These are phyloP conservation scores for Ahaetulla prasina DNA, from an alignment of 2,113 vertebrate species.

Conservation along the genomic window DNA sequence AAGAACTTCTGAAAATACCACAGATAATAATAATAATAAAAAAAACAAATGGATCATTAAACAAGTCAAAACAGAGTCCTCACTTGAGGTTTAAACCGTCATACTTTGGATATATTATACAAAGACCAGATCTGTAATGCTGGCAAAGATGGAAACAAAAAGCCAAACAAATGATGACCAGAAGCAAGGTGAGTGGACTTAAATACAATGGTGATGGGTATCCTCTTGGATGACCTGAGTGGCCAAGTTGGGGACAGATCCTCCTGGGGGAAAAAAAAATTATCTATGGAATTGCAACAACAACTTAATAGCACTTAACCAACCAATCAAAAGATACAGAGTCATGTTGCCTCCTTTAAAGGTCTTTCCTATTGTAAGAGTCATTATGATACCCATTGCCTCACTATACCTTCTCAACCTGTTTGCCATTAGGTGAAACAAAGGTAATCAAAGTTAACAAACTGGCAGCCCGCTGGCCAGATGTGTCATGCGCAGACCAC, in stretches of 20 bases:
- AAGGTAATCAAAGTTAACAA: not conserved
- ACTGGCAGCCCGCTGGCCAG: too few relatives aligned
- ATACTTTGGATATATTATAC: not conserved
- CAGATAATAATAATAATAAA: too few relatives aligned
- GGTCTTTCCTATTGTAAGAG: not conserved
- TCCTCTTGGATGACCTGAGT: not conserved
- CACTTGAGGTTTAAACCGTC: not conserved
- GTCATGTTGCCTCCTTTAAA: not conserved
- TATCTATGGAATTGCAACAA: not conserved
- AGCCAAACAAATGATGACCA: not conserved
- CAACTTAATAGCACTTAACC: not conserved
- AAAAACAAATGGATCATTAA: not conserved
- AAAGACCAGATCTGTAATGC: not conserved
- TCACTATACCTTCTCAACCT: not conserved
- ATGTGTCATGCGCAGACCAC: too few relatives aligned
- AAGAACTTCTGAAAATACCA: not conserved
- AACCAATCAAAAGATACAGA: not conserved
- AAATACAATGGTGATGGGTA: not conserved
- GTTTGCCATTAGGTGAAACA: not conserved
- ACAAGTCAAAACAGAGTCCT: not conserved
- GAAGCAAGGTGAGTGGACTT: not conserved
- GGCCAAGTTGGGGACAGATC: not conserved
- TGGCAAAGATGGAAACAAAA: not conserved
- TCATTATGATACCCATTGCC: not conserved
- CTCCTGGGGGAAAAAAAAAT: not conserved